Percentiles rank a stretch among this genome's conserved stretches.
phyloP scores from a whole-genome alignment of 2,113 vertebrate species.

The Opisthocomus hoazin region DNA sequence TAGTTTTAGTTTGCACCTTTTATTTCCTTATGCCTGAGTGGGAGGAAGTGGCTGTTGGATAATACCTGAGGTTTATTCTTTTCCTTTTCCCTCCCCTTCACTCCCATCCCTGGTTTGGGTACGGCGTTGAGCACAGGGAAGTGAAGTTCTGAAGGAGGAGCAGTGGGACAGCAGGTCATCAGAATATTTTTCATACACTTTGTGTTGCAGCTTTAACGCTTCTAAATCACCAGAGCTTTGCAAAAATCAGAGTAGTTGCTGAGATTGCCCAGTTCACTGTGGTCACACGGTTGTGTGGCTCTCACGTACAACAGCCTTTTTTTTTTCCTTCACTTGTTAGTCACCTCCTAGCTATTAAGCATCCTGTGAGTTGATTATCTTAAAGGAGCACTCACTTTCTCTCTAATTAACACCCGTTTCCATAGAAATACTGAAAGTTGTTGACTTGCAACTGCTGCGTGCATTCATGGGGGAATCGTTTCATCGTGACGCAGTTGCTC shows the following conservation, averaged over 20 bases:
- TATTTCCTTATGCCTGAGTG: neutral
- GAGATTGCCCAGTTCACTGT: neutral
- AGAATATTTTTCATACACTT: neutral
- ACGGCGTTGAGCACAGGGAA: neutral
- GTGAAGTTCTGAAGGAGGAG: neutral
- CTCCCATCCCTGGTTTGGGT: neutral
- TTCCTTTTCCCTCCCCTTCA: neutral
- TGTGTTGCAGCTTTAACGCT: neutral
- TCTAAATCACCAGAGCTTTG: neutral
- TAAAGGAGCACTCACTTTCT: neutral
- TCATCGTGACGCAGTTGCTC: neutral
- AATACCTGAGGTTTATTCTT: neutral
- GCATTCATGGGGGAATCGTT: neutral
- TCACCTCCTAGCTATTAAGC: neutral
- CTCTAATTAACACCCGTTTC: neutral
- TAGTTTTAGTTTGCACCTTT: neutral
- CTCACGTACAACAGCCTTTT: neutral
- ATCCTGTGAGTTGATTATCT: neutral
- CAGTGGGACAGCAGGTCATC: neutral
- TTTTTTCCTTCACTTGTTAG: neutral
- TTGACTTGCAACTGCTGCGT: neutral
- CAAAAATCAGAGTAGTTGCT: neutral
- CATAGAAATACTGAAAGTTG: neutral
- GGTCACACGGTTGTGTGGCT: neutral
- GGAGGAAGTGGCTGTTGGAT: neutral